Evolutionary conservation across 1,140 invertebrate species (phyloP).

Genomic region (Camponotus floridanus): DNA sequence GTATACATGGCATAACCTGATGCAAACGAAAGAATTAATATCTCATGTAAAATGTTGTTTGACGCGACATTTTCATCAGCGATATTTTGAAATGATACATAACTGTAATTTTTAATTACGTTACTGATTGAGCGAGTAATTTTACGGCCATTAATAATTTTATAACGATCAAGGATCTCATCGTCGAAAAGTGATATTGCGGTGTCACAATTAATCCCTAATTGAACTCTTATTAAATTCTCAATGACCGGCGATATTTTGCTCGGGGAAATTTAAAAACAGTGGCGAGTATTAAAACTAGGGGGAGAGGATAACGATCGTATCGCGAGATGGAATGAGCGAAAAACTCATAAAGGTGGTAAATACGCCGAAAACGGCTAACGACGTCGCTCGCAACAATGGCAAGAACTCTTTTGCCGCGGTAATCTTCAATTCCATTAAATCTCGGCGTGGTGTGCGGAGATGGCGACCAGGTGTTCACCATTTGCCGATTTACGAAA

Average conservation of each 20-base stretch:
- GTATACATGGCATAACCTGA: neutral
- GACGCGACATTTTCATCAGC: neutral
- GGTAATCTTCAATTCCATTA: slow-evolving; percentile 50
- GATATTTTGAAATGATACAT: neutral
- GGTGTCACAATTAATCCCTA: neutral
- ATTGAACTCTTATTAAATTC: slow-evolving; percentile 41
- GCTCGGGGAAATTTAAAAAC: neutral
- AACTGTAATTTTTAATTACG: slow-evolving; percentile 1
- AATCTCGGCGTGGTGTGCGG: neutral
- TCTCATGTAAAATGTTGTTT: neutral
- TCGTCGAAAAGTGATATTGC: neutral
- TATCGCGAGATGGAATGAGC: slow-evolving; percentile 19
- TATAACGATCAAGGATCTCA: neutral
- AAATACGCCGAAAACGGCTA: slow-evolving; percentile 44
- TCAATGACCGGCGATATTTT: neutral
- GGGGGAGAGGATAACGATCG: neutral
- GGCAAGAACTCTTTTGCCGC: neutral
- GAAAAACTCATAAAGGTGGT: slow-evolving; percentile 1
- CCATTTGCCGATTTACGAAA: slow-evolving; percentile 47
- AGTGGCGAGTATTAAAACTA: neutral
- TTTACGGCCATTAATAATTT: neutral
- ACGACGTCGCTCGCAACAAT: slow-evolving; percentile 38
- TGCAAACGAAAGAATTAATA: slow-evolving; percentile 23
- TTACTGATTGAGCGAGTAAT: neutral
- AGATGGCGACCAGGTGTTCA: slow-evolving; percentile 46